A percentile compares a stretch with the other conserved stretches of the same genome.
These are phyloP conservation scores for Manis crassicaudata DNA, from an alignment of 2,797 vertebrate species.

Conservation along the genomic window DNA sequence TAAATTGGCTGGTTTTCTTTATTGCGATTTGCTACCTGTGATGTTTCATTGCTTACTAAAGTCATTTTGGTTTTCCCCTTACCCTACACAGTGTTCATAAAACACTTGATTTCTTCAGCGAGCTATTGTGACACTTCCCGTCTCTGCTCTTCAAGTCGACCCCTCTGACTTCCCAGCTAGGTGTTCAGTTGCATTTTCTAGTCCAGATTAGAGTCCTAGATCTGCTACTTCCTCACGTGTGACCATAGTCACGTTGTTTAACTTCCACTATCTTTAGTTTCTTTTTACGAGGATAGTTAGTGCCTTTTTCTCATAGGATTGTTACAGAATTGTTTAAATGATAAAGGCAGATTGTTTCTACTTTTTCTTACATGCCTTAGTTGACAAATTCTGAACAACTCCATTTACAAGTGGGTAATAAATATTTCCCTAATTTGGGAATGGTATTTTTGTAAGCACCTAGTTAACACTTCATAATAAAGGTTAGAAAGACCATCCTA, in stretches of 20 bases:
- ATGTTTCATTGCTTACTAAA: constrained; percentile 21
- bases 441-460: not conserved
- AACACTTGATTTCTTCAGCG: not conserved
- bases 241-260: not conserved
- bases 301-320: not conserved
- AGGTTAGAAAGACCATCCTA: not conserved
- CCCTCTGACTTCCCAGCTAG: not conserved
- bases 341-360: not conserved
- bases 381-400: not conserved
- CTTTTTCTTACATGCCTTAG: not conserved
- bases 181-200: not conserved
- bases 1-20: not conserved
- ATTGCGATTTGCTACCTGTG: not conserved
- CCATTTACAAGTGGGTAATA: not conserved
- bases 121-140: not conserved
- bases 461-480: not conserved
- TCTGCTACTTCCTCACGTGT: not conserved
- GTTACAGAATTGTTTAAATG: constrained; percentile 2
- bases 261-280: not conserved
- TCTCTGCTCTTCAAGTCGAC: not conserved
- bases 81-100: not conserved
- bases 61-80: not conserved
- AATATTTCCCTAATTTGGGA: not conserved
- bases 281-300: not conserved
- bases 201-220: not conserved